phyloP scores from a whole-genome alignment of 2,797 vertebrate species.

The Orestias chungarensis region DNA sequence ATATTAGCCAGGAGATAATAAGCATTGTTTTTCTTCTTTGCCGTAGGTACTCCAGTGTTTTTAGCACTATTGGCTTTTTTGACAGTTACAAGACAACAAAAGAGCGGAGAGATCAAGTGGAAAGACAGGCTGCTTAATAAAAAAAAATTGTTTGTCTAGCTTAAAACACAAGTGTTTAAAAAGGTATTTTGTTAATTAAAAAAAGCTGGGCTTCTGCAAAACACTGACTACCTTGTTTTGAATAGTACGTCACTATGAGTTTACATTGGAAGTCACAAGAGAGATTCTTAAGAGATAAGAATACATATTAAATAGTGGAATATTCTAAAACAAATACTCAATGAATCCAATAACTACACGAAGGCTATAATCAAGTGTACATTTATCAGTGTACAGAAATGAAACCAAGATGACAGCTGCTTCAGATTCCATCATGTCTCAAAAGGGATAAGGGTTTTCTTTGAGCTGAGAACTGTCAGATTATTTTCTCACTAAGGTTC shows the following conservation, averaged over 20 bases:
- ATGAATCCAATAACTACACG: background rate
- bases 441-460: background rate
- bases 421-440: background rate
- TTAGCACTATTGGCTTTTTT: background rate
- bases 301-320: too few species aligned
- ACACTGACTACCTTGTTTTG: background rate
- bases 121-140: too few species aligned
- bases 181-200: background rate
- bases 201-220: background rate
- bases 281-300: background rate
- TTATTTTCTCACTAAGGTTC: background rate
- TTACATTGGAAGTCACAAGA: background rate
- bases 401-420: background rate
- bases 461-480: background rate
- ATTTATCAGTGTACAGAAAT: background rate
- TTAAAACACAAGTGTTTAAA: background rate
- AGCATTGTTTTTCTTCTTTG: background rate
- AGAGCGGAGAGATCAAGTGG: too few species aligned
- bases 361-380: background rate
- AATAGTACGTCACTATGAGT: background rate
- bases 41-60: background rate
- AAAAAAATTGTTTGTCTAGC: background rate
- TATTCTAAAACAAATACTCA: background rate
- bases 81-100: background rate
- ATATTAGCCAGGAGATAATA: background rate